phyloP scores from a whole-genome alignment of 2,113 vertebrate genomes.

The Columba livia region DNA sequence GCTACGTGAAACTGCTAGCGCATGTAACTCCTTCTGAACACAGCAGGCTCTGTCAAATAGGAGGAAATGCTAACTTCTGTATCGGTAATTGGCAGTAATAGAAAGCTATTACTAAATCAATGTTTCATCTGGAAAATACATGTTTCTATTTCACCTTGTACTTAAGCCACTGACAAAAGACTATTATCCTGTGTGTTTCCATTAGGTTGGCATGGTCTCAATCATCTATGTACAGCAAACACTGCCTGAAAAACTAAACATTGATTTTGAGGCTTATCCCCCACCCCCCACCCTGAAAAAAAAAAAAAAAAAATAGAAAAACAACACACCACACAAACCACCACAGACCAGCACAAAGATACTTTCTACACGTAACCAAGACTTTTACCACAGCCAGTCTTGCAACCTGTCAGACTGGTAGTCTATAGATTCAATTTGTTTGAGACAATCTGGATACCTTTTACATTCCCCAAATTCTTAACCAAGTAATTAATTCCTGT shows the following conservation, averaged over 20 bases:
- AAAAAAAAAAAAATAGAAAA: not conserved
- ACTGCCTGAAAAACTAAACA: not conserved
- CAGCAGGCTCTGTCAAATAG: not conserved
- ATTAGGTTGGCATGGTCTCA: not conserved
- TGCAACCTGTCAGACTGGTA: not conserved
- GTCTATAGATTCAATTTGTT: not conserved
- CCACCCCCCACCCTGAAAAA: not conserved
- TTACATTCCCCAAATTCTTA: not conserved
- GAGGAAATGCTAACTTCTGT: not conserved
- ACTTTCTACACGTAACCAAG: not conserved
- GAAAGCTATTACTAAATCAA: constrained; percentile 43
- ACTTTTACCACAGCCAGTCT: not conserved
- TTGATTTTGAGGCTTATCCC: not conserved
- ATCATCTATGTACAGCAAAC: not conserved
- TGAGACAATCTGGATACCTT: not conserved
- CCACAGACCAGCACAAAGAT: not conserved
- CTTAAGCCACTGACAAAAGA: not conserved
- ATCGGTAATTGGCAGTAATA: constrained; percentile 29
- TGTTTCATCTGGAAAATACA: constrained; percentile 44
- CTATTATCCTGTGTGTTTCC: not conserved
- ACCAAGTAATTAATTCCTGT: not conserved
- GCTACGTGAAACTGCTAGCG: not conserved
- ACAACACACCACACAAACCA: too few relatives aligned
- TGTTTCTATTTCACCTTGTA: constrained; percentile 32
- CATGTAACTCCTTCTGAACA: not conserved